Percentiles rank a stretch among this genome's conserved stretches.
phyloP scores from a whole-genome alignment of 2,888 invertebrate species.

The Pterostichus madidus region DNA sequence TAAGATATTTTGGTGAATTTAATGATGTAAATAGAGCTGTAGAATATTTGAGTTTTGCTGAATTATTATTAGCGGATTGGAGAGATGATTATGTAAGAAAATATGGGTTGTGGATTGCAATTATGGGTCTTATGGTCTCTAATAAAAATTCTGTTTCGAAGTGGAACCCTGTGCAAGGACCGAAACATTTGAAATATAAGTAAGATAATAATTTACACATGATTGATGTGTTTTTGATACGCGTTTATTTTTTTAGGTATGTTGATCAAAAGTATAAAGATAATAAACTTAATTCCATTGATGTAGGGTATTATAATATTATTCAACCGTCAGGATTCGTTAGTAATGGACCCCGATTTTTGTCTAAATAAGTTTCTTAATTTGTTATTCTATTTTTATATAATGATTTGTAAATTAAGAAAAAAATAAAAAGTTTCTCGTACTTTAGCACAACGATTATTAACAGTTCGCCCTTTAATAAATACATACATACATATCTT shows the following conservation, averaged over 20 bases:
- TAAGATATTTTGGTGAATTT: slow-evolving; percentile 84
- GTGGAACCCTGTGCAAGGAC: slow-evolving; percentile 87
- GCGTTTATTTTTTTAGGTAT: slow-evolving; percentile 9
- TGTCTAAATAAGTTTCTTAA: slow-evolving; percentile 13
- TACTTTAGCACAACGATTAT: too few relatives aligned
- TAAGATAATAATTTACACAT: slow-evolving; percentile 67
- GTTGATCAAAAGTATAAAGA: slow-evolving; percentile 3
- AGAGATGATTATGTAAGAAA: slow-evolving; percentile 75
- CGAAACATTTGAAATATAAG: slow-evolving; percentile 72
- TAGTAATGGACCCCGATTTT: slow-evolving; percentile 15
- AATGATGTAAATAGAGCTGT: slow-evolving; percentile 82
- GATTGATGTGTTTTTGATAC: slow-evolving; percentile 17
- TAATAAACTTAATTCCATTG: slow-evolving; percentile 10
- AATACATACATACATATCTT: too few relatives aligned
- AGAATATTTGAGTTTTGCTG: slow-evolving; percentile 85
- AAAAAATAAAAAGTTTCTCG: background rate
- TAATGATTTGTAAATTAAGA: background rate
- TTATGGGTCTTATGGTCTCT: slow-evolving; percentile 85
- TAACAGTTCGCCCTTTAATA: too few relatives aligned
- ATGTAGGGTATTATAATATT: slow-evolving; percentile 48
- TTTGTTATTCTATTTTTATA: background rate
- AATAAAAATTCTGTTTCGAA: slow-evolving; percentile 84
- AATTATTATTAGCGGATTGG: slow-evolving; percentile 84
- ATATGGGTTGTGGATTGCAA: slow-evolving; percentile 82
- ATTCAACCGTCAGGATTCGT: slow-evolving; percentile 32